Evolutionary conservation across 2,888 invertebrate species (phyloP), one percentile per base, ranked within the genome.

Genomic region (Drosophila paranaensis): DNA sequence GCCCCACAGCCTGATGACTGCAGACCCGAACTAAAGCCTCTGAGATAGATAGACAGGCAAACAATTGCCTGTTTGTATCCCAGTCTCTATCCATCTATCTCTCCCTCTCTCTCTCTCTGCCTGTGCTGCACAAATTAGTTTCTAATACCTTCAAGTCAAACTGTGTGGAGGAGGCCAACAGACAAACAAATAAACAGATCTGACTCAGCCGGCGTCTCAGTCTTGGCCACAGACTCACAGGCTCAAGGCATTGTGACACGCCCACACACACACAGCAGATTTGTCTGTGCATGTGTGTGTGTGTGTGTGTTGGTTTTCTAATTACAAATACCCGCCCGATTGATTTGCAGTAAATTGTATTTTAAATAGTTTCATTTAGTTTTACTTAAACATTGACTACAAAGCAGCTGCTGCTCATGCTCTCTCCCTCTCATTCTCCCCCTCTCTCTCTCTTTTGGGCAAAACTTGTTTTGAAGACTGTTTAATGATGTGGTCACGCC

Each of bases 101-200:
- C 27, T 10, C 53, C 33, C 72, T 76, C 43, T 27, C 74, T 39
- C 13, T 46, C 35, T 33, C 27, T 16, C 57, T 35, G 53, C 50
- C 37, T 27, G 63, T 82, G 76, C 76, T 81, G 77, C 73, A 88
- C 89, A 87, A 87, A 87, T 87, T 87, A 87, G 86, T 90, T 90
- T 90, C 90, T 90, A 87, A 87, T 87, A 87, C 90, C 86, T 90
- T 86, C 81, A 90, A 86, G 90, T 90, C 86, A 86, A 86, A 89
- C 85, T 88, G 70, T 68, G 20, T 20, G 20, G 20, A 20, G 73
- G 65, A 68, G 64, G 63, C 82, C 60, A 69, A 55, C 66, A 82
- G 80, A 57, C 68, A 83, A 81, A 68, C 71, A 77, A 77, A 63
- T 50, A 60, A 57, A 70, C 73, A 72, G 40, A 71, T 51, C 43